Base-by-base conservation (phyloP, 2,797 vertebrate genomes). In the Melanotaenia trifasciata region DNA sequence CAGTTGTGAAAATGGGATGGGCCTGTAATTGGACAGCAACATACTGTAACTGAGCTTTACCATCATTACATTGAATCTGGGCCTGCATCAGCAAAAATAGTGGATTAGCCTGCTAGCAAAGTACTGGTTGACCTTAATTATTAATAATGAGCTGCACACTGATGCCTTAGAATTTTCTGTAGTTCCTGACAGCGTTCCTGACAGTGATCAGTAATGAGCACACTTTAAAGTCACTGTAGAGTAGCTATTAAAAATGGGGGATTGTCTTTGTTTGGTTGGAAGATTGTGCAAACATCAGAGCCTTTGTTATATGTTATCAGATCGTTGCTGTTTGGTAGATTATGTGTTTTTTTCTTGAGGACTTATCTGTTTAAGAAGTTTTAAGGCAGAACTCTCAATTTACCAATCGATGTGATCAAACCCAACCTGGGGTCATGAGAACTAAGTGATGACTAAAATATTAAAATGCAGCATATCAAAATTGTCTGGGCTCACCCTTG, bases 71-170 rank as follows among this genome's bases (percentile, higher is more conserved):
- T 14, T 76, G 69, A 53, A 68, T 78, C 71, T 78, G 20, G 58
- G 57, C 38, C 32, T 64, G 69, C 72, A 79, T 82, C 74, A 85
- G 76, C 81, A 85, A 68, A 60, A 78, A 75, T 63, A 84, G 54
- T 74, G 77, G 73, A 84, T 89, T 73, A 86, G 64, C 64, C 74
- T 76, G n/a, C 66, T 53, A 64, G 75, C 67, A 75, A 76, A 64
- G 66, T 76, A 67, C 57, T 67, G 64, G 68, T 58, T 81, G 79
- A 85, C 79, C 65, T 78, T 87, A 81, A 83, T 87, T 81, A 85
- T 83, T 80, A 63, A 62, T 83, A 84, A 85, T 80, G 77, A 85
- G 84, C 69, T 79, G 72, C 63, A 76, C 80, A 76, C 62, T 78
- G 74, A 83, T 73, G 58, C 22, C n/a, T 14, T n/a, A 69, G 35